Conservation (phyloP, 2,888 invertebrate species). For the Amphipoea lucens region DNA sequence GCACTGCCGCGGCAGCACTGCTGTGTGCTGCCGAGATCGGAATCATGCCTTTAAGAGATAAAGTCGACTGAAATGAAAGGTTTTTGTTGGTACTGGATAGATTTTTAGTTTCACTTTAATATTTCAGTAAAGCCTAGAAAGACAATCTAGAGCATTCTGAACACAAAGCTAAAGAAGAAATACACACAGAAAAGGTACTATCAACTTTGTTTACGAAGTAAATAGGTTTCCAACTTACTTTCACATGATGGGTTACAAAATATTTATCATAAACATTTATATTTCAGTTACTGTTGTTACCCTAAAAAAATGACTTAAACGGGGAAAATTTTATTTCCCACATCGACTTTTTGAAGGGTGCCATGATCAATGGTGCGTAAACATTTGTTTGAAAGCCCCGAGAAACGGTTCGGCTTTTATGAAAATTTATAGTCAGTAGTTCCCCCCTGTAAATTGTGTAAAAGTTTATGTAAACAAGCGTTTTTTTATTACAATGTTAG, state of each 20-base stretch:
- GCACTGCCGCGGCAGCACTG: too few species aligned
- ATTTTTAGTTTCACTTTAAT: background rate
- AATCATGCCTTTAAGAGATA: too few species aligned
- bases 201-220: conserved; percentile 23
- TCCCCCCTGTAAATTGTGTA: conserved; percentile 62
- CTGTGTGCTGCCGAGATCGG: too few species aligned
- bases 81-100: background rate
- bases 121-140: background rate
- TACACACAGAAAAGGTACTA: background rate
- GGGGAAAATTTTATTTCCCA: conserved; percentile 47
- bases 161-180: conserved; percentile 5
- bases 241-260: conserved; percentile 18
- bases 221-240: conserved; percentile 44
- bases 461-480: conserved; percentile 66
- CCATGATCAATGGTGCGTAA: conserved; percentile 74
- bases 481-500: conserved; percentile 60
- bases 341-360: conserved; percentile 63
- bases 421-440: conserved; percentile 71
- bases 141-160: background rate
- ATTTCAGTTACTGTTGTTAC: conserved; percentile 18
- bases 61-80: too few species aligned
- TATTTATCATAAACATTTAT: conserved; percentile 29
- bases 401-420: conserved; percentile 68
- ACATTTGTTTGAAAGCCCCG: conserved; percentile 71
- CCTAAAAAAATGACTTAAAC: conserved; percentile 39